Conservation (phyloP, 2,888 invertebrate genomes). For the Brenthis ino region DNA sequence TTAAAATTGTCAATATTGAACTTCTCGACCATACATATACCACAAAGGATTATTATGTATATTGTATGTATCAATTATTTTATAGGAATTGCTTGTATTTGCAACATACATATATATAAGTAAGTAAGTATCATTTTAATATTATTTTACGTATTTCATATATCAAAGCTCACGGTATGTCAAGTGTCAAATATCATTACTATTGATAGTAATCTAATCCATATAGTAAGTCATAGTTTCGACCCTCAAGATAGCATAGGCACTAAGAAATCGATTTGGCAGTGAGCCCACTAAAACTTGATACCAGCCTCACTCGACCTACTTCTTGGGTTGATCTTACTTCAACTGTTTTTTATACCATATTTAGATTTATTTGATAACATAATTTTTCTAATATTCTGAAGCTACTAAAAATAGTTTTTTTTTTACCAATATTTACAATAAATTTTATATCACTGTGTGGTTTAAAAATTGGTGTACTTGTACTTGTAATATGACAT, state of each 20-base stretch:
- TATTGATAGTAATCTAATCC: constrained; percentile 21
- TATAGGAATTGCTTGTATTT: no score
- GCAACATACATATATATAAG: no score
- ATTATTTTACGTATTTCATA: neutral
- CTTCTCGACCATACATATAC: no score
- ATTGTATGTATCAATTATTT: no score
- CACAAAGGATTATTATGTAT: no score
- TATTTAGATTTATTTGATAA: constrained; percentile 3
- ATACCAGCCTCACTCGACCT: constrained; percentile 43
- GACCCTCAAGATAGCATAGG: constrained; percentile 17
- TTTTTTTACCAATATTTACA: no score
- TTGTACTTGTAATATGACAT: no score
- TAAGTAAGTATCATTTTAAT: neutral
- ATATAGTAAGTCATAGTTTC: neutral
- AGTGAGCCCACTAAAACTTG: constrained; percentile 39
- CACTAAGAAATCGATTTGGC: constrained; percentile 47
- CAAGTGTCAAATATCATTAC: constrained; percentile 8
- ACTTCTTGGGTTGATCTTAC: constrained; percentile 46
- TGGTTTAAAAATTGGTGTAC: no score
- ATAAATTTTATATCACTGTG: no score
- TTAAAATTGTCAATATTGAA: no score
- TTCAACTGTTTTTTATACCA: constrained; percentile 35
- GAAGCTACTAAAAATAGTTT: neutral
- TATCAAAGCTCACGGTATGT: neutral
- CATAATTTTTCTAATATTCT: neutral